Conservation (phyloP, 2,888 invertebrate genomes). For the Andrena haemorrhoa region DNA sequence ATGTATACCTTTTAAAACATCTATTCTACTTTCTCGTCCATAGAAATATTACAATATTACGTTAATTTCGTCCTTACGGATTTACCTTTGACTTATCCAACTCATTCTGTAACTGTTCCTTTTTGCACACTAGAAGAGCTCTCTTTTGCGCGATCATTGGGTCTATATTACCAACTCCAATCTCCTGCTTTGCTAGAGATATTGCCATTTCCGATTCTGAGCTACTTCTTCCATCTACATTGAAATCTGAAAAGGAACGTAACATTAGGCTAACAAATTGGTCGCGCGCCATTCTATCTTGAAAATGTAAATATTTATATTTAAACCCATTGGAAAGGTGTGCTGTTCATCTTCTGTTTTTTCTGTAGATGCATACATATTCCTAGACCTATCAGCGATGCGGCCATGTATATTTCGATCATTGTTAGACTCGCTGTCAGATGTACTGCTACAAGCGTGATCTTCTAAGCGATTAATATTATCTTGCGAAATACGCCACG, state of each 20-base stretch:
- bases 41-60: neutral
- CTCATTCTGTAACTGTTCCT: conserved; percentile 67
- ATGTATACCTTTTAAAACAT: neutral
- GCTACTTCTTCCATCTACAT: neutral
- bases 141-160: conserved; percentile 73
- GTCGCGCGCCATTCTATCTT: neutral
- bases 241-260: conserved; percentile 22
- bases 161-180: conserved; percentile 69
- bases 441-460: neutral
- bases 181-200: conserved; percentile 69
- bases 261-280: neutral
- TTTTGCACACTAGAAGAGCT: conserved; percentile 66
- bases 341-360: neutral
- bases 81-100: conserved; percentile 74
- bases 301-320: neutral
- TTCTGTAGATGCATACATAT: neutral
- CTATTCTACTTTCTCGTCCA: neutral
- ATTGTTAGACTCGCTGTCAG: neutral
- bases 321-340: neutral
- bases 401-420: neutral
- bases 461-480: neutral
- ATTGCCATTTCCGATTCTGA: conserved; percentile 37
- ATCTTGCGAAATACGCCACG: neutral
- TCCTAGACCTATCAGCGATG: neutral
- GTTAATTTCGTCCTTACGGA: neutral